phyloP scores from a whole-genome alignment of 2,113 vertebrate genomes.

The Salvator merianae region DNA sequence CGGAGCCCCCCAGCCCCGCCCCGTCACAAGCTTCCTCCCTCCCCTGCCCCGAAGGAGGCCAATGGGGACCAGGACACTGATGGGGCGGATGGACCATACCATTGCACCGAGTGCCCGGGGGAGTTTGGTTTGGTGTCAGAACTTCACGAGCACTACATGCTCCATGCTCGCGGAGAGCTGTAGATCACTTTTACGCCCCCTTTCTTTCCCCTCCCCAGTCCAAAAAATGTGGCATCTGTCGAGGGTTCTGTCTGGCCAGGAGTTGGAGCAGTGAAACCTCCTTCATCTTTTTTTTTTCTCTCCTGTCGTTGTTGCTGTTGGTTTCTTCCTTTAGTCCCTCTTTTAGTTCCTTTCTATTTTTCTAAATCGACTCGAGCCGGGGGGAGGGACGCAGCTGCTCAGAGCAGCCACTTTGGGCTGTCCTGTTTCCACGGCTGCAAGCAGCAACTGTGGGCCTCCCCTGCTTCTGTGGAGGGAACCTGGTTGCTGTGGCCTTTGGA shows the following conservation, averaged over 20 bases:
- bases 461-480: neutral
- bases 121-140: conserved; percentile 65
- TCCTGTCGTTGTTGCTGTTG: no score
- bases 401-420: neutral
- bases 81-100: conserved; percentile 57
- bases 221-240: neutral
- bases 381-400: neutral
- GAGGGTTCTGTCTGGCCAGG: neutral
- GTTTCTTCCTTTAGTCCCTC: neutral
- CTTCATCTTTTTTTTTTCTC: neutral
- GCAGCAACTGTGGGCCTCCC: neutral
- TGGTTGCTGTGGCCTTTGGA: neutral
- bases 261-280: neutral
- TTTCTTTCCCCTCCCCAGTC: no score
- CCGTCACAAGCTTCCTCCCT: neutral
- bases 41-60: conserved; percentile 2
- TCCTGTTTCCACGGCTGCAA: neutral
- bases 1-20: conserved; percentile 3
- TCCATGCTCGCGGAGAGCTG: conserved; percentile 68
- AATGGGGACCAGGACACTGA: conserved; percentile 52
- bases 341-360: neutral
- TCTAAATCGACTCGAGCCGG: neutral
- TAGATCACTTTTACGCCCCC: conserved; percentile 23
- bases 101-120: conserved; percentile 67
- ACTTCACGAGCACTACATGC: conserved; percentile 71